Evolutionary conservation across 2,888 invertebrate genomes (phyloP).

Genomic region (Autographa pulchrina): DNA sequence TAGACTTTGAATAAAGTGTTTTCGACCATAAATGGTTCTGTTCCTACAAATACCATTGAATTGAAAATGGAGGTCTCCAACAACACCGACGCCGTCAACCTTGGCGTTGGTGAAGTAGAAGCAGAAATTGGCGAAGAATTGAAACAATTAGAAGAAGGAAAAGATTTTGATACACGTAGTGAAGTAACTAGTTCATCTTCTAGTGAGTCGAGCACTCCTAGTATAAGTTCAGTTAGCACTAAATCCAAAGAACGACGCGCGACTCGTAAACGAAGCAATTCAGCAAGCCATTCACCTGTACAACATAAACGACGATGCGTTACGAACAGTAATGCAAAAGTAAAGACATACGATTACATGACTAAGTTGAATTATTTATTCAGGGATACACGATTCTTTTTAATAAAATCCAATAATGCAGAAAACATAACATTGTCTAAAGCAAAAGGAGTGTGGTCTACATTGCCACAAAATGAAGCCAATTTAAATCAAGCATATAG

Average conservation of each 20-base stretch:
- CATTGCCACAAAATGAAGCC: conserved; percentile 98
- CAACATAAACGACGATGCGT: conserved; percentile 80
- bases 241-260: conserved; percentile 90
- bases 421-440: conserved; percentile 99
- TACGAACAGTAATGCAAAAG: conserved; percentile 76
- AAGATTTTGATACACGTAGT: conserved; percentile 95
- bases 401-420: conserved; percentile 99
- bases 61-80: conserved; percentile 86
- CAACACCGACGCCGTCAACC: conserved; percentile 90
- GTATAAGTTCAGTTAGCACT: conserved; percentile 94
- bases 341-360: conserved; percentile 95
- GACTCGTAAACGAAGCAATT: conserved; percentile 89
- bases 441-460: conserved; percentile 99
- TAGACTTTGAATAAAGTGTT: conserved; percentile 32
- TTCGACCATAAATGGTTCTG: conserved; percentile 20
- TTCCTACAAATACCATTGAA: conserved; percentile 33
- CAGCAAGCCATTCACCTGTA: conserved; percentile 80
- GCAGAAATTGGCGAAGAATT: conserved; percentile 94
- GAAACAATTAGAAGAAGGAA: conserved; percentile 93
- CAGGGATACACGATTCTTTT: conserved; percentile 97
- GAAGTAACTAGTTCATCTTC: conserved; percentile 96
- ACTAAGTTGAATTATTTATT: conserved; percentile 98
- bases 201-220: conserved; percentile 92
- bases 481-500: conserved; percentile 98
- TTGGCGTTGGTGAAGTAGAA: conserved; percentile 91